These are phyloP conservation scores for Enteromius fasciolatus DNA, from an alignment of 2,797 vertebrate species.

Conservation along the genomic window DNA sequence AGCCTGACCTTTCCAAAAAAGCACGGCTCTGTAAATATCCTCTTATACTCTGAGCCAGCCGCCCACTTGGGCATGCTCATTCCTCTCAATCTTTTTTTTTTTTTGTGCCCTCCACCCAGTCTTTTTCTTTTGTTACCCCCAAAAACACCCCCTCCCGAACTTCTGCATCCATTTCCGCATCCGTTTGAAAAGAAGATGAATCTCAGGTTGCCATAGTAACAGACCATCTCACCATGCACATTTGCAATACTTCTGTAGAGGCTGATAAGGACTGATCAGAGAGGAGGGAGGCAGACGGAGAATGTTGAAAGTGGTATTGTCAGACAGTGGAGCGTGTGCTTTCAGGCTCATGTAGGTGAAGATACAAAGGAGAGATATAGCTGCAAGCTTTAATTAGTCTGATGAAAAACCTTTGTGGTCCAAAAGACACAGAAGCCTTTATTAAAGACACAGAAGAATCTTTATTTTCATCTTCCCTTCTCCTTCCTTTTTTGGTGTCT, in stretches of 20 bases:
- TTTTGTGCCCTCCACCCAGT: background rate
- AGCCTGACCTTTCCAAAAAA: conserved; percentile 57
- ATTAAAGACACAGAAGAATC: conserved; percentile 12
- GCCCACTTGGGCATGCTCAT: background rate
- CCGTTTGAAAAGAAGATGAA: conserved; percentile 27
- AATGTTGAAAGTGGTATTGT: conserved; percentile 51
- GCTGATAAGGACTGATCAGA: conserved; percentile 54
- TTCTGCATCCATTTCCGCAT: conserved; percentile 37
- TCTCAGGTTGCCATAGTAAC: conserved; percentile 62
- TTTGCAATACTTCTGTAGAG: conserved; percentile 50
- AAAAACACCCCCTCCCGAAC: background rate
- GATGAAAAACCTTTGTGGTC: conserved; percentile 48
- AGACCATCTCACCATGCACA: conserved; percentile 42
- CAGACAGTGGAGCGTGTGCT: conserved; percentile 26
- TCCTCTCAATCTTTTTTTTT: background rate
- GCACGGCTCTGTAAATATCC: conserved; percentile 44
- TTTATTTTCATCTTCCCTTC: conserved; percentile 25
- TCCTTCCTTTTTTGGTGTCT: background rate
- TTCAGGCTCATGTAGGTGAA: conserved; percentile 33
- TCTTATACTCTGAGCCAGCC: background rate
- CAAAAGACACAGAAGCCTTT: conserved; percentile 18
- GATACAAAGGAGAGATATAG: conserved; percentile 38
- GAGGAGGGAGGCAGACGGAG: conserved; percentile 27
- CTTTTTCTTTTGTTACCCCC: conserved; percentile 29
- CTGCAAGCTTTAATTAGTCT: conserved; percentile 49